Percentiles rank a stretch among this genome's conserved stretches.
phyloP scores from a whole-genome alignment of 2,888 invertebrate genomes.

The Acanthosoma haemorrhoidale region DNA sequence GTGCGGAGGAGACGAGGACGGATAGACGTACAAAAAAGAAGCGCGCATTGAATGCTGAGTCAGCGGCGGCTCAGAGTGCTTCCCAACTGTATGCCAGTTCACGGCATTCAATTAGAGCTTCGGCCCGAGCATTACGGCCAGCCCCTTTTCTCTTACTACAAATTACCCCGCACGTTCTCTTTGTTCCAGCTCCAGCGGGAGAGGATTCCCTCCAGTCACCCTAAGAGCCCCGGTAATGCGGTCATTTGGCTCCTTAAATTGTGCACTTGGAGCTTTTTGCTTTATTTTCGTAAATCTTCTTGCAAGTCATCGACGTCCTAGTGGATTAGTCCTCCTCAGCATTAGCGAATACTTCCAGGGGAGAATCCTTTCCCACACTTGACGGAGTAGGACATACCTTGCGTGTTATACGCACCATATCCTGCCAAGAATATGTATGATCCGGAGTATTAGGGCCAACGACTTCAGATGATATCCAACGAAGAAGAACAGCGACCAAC shows the following conservation, averaged over 20 bases:
- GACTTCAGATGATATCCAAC: no score
- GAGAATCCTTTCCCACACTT: no score
- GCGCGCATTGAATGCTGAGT: background rate
- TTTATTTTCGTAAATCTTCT: background rate
- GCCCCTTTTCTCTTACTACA: background rate
- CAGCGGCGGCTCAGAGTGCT: background rate
- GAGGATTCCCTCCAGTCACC: background rate
- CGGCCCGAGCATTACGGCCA: no score
- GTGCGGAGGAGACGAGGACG: background rate
- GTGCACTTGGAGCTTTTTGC: background rate
- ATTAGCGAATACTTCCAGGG: no score
- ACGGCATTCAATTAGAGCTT: background rate
- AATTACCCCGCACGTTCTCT: background rate
- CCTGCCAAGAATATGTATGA: no score
- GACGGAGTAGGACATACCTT: no score
- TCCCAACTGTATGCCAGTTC: background rate
- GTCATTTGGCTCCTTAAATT: background rate
- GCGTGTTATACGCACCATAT: no score
- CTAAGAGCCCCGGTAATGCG: background rate
- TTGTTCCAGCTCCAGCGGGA: background rate
- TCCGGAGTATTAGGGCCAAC: no score
- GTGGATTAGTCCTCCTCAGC: no score
- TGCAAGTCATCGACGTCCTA: background rate
- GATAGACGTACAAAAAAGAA: background rate
- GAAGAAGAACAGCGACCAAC: no score